Conservation (phyloP, 1,140 invertebrate genomes). For the Pseudomyrmex concolor region DNA sequence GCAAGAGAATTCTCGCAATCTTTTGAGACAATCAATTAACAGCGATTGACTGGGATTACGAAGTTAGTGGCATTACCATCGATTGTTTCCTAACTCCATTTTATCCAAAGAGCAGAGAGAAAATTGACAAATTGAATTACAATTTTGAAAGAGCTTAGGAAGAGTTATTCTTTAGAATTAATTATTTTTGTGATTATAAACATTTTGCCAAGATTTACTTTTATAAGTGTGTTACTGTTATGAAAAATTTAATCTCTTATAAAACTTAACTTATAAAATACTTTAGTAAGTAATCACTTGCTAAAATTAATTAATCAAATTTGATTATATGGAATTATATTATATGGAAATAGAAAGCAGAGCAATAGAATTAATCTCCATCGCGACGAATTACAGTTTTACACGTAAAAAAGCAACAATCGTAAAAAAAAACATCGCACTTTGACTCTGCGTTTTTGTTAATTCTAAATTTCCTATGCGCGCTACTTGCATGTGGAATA, state of each 20-base stretch:
- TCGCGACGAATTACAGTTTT: constrained; percentile 10
- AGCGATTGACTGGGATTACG: constrained; percentile 1
- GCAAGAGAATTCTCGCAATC: neutral
- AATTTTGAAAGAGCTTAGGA: no score
- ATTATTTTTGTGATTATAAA: no score
- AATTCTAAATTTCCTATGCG: neutral
- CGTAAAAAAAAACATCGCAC: neutral
- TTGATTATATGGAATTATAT: neutral
- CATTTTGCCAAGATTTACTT: no score
- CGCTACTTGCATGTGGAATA: constrained; percentile 35
- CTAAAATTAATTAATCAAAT: constrained; percentile 6
- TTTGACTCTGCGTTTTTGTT: constrained; percentile 18
- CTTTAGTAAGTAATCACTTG: neutral
- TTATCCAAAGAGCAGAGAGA: neutral
- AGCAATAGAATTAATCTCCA: neutral
- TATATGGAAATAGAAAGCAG: no score
- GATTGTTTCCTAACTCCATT: constrained; percentile 2
- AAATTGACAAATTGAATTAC: neutral
- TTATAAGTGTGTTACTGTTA: neutral
- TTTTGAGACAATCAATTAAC: constrained; percentile 13
- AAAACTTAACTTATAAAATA: neutral
- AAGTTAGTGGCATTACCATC: neutral
- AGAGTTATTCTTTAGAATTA: neutral
- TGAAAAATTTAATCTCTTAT: neutral
- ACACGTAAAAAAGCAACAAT: neutral